These are phyloP conservation scores for Atopsyche davidsoni DNA, from an alignment of 1,140 invertebrate genomes.

Conservation along the genomic window DNA sequence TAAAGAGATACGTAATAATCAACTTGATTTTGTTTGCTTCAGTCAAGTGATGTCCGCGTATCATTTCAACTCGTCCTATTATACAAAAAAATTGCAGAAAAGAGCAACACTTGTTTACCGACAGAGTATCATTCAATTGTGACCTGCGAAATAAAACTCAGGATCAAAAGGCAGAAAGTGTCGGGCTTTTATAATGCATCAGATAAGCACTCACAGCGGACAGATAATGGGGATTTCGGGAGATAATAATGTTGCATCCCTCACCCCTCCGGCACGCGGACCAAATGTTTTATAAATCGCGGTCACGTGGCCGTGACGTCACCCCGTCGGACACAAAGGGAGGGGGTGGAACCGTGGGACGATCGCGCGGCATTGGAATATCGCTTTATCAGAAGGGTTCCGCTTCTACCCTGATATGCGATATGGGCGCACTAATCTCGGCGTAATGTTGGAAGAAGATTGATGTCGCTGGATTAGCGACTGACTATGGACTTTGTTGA, in stretches of 20 bases:
- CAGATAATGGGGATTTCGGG: slow-evolving; percentile 10
- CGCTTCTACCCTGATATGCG: not conserved
- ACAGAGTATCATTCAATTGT: too few relatives aligned
- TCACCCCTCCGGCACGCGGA: slow-evolving; percentile 22
- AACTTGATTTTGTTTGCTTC: too few relatives aligned
- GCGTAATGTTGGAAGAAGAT: not conserved
- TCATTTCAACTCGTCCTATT: too few relatives aligned
- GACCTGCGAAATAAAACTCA: too few relatives aligned
- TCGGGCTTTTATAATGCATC: too few relatives aligned
- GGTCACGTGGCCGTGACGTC: slow-evolving; percentile 27
- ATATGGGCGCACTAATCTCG: not conserved
- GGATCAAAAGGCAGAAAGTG: too few relatives aligned
- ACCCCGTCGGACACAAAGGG: too few relatives aligned
- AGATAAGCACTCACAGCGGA: slow-evolving; percentile 12
- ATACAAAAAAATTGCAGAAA: too few relatives aligned
- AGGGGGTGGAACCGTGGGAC: slow-evolving; percentile 14
- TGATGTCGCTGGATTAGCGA: not conserved
- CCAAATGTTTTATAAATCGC: slow-evolving; percentile 30
- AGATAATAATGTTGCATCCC: slow-evolving; percentile 18
- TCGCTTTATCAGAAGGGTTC: not conserved
- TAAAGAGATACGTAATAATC: too few relatives aligned
- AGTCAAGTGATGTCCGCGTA: too few relatives aligned
- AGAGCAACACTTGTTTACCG: too few relatives aligned
- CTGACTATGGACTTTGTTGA: too few relatives aligned
- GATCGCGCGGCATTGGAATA: not conserved